A percentile compares a stretch with the other conserved stretches of the same genome.
phyloP scores from a whole-genome alignment of 2,113 vertebrate species.

The Zosterops borbonicus region DNA sequence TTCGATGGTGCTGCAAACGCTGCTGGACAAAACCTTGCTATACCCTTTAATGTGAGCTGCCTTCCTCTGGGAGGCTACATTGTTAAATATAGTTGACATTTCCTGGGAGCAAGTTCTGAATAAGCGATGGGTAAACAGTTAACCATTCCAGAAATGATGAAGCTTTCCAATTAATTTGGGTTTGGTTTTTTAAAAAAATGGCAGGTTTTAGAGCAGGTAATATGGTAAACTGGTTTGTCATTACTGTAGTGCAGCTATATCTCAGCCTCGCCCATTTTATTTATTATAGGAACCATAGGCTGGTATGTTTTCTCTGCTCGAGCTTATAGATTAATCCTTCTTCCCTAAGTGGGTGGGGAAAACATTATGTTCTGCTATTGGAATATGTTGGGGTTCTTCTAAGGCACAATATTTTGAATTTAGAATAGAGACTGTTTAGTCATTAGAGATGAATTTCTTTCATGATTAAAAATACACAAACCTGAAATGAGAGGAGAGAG shows the following conservation, averaged over 20 bases:
- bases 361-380: background rate
- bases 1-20: background rate
- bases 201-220: background rate
- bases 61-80: background rate
- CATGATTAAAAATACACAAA: background rate
- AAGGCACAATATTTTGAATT: background rate
- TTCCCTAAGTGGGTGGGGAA: background rate
- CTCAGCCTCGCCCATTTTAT: conserved; percentile 73
- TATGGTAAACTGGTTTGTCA: background rate
- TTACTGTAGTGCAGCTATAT: conserved; percentile 43
- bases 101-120: background rate
- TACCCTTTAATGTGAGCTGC: background rate
- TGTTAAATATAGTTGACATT: conserved; percentile 26
- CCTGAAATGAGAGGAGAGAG: background rate
- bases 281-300: background rate
- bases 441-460: background rate
- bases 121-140: background rate
- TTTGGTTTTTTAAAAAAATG: background rate
- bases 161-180: background rate
- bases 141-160: background rate
- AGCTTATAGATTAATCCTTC: conserved; percentile 40
- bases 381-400: background rate
- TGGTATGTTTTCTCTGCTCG: background rate
- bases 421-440: background rate
- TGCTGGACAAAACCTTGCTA: background rate